Base-by-base conservation (phyloP, 2,797 vertebrate species). In the Labeo calbasu region DNA sequence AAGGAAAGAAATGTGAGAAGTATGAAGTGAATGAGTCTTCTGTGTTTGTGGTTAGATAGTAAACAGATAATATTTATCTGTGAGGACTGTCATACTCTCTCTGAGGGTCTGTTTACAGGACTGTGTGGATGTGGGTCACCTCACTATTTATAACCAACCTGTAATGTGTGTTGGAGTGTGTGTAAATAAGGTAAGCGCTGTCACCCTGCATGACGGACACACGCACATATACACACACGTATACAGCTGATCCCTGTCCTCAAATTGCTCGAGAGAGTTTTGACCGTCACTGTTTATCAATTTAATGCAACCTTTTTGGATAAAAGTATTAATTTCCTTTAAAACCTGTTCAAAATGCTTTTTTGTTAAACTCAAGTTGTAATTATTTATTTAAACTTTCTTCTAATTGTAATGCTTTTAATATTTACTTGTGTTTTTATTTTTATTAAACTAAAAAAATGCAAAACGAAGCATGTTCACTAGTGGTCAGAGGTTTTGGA, bases 121-220 rank as follows among this genome's bases (percentile, higher is more conserved):
- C 25, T 50, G 76, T 48, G 32, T 57, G 76, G 77, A 83, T 83
- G 48, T 82, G 57, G 79, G 84, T 87, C 77, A 86, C 23, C 53
- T 66, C 51, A 17, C 84, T 89, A 87, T 89, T 85, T 89, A 84
- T 88, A 89, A 82, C 57, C 23, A 11, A 73, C 32, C 25, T 5
- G 4, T 50, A 32, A n/a, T 63, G 57, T 78, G 14, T 48, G 76
- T 25, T n/a, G 48, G 48, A 6, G 63, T 68, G 21, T 55, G 51
- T 71, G 53, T 70, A 48, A 81, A 81, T 28, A 48, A 28, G 15
- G 79, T 81, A 71, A 71, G 40, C 23, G 14, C 36, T 28, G 68
- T 81, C 53, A 71, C 17, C 40, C 10, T 17, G 8, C 5, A 28
- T 81, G 68, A 57, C 28, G 4, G 5, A 80, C 59, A 72, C 65